These are phyloP conservation scores for Eclectus roratus DNA, from an alignment of 2,113 vertebrate species.

Conservation along the genomic window DNA sequence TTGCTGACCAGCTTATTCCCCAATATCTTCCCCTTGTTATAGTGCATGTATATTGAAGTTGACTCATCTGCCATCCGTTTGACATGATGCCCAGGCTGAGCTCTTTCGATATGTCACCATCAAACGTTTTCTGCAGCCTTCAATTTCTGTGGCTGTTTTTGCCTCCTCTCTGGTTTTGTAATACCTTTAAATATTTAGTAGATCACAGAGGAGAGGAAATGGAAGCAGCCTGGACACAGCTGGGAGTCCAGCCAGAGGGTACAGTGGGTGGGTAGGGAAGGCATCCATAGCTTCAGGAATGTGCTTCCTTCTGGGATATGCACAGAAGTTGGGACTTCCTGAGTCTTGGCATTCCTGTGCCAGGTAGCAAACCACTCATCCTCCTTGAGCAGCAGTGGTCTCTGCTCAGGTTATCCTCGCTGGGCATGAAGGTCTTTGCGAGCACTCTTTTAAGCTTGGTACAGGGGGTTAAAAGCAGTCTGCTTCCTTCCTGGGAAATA, in stretches of 20 bases:
- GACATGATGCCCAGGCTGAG: background rate
- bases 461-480: background rate
- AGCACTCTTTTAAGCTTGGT: background rate
- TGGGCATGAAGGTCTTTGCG: background rate
- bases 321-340: background rate
- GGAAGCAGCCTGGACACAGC: background rate
- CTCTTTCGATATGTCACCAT: background rate
- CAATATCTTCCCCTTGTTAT: background rate
- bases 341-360: background rate
- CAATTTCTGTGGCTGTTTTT: constrained; percentile 1
- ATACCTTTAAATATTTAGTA: constrained; percentile 19
- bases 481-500: background rate
- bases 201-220: background rate
- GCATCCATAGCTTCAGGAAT: background rate
- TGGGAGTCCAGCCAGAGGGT: background rate
- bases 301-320: background rate
- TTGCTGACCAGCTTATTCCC: background rate
- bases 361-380: background rate
- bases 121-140: constrained; percentile 3
- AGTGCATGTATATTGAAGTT: background rate
- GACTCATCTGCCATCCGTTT: background rate
- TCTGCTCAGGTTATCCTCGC: background rate
- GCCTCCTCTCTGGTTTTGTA: background rate
- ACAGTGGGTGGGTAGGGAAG: background rate
- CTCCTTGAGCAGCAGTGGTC: accelerated